Evolutionary conservation across 2,797 vertebrate genomes (phyloP), one percentile per base, ranked within the genome.

Genomic region (Sebastes minor): DNA sequence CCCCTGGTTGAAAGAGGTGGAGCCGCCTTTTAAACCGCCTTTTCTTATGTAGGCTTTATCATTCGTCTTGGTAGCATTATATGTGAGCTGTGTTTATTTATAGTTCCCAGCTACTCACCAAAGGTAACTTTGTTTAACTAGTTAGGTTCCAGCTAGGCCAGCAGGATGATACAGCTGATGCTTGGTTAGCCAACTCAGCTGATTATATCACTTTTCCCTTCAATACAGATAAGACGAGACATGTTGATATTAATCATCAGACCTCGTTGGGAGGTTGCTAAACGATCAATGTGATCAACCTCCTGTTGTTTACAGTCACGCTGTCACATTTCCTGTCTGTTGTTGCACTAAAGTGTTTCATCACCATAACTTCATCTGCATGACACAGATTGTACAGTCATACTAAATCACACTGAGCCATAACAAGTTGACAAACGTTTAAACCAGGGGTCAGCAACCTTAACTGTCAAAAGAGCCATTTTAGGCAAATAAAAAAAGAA

Each of bases 251-350:
- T 46, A 33, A 5, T 46, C 22, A 22, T 4, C 3, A 10, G 12
- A 35, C 35, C 35, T 35, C 12, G 35, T 13, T 35, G 11, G 11
- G 35, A 35, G 35, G 55, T 11, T 38, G 13, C 38, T 16, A 52
- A 65, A 56, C 18, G 22, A 71, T 13, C 3, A 55, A 1, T 28
- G 52, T 22, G n/a, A n/a, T 78, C 2, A 71, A 46, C 13, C 13
- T 18, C 25, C 25, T 16, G 60, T 38, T 86, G 68, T 86, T 87
- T 78, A 81, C 76, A 76, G 67, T 60, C 49, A 65, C 28, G 2
- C 35, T 55, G 68, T 80, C 61, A 76, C 63, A 66, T 84, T 88
- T 88, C 74, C 82, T 84, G 80, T 83, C 5, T 38, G 35, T 38
- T 76, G 46, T 63, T 14, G 59, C 65, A 52, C 11, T 42, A 4